Base-by-base conservation (phyloP, 2,113 vertebrate genomes). In the Reinhardtius hippoglossoides region DNA sequence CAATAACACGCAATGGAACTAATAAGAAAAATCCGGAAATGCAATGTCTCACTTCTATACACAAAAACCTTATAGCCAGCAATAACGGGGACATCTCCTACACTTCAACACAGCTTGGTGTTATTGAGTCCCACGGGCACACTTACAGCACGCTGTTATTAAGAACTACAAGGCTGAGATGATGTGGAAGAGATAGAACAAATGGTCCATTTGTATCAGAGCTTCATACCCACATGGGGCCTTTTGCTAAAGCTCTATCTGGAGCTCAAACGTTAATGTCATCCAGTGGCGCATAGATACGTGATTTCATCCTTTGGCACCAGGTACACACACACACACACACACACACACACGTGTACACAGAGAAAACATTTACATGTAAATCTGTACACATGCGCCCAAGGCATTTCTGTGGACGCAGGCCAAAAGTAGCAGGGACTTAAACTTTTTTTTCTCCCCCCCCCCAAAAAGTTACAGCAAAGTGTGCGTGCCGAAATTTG, bases 151-250 rank as follows among this genome's bases (percentile, higher is more conserved):
- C 3, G 26, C 71, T 64, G 82, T 87, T 91, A 93, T 92, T 90
- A 87, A 84, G 54, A 84, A 76, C 81, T 80, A 84, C 71, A 86
- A 67, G 67, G 56, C 77, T 78, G 57, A 78, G 26, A 71, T 78
- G 81, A 74, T 35, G 64, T 44, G 59, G 63, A 66, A 16, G 59
- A 85, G 61, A 83, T 23, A 74, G 83, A 91, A 83, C 80, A 86
- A 90, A 92, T 87, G 72, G 85, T 78, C 71, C 78, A 78, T 88
- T 90, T 92, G 86, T 87, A 87, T 91, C 82, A 90, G 78, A 84
- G 78, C 84, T 61, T 82, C 77, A 83, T 82, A 61, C 69, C 88
- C 83, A 88, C 80, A 78, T n/a, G 64, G 81, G 73, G 56, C 68
- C 71, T 69, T 15, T 86, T 79, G 77, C 74, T 50, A 66, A 76